Evolutionary conservation across 2,113 vertebrate species (phyloP).

Genomic region (Pteronura brasiliensis): DNA sequence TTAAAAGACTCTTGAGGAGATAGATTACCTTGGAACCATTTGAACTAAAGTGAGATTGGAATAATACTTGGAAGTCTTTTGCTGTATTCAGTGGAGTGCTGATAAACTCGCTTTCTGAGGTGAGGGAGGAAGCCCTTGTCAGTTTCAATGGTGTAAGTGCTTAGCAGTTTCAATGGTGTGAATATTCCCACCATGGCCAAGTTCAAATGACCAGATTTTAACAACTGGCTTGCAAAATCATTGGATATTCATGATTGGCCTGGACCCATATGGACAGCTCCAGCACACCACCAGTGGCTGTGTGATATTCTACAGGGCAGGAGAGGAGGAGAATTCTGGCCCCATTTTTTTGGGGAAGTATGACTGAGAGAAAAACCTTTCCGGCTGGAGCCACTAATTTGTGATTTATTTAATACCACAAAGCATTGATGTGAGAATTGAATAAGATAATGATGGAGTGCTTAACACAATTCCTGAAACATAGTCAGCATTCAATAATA

Average conservation of each 20-base stretch:
- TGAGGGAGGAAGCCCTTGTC: background rate
- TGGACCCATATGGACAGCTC: background rate
- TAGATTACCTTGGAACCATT: background rate
- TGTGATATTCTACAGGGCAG: background rate
- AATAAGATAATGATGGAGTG: background rate
- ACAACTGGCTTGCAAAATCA: background rate
- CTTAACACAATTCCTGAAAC: background rate
- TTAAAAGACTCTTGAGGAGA: background rate
- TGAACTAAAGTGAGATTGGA: background rate
- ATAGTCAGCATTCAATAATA: background rate
- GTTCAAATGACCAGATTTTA: background rate
- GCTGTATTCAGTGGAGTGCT: background rate
- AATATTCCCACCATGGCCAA: background rate
- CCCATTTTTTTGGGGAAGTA: background rate
- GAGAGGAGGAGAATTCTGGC: background rate
- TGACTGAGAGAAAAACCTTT: background rate
- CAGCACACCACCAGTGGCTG: background rate
- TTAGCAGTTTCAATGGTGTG: background rate
- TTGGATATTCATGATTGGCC: background rate
- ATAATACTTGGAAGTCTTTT: background rate
- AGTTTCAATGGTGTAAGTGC: background rate
- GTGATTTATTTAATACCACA: constrained; percentile 9
- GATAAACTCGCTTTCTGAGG: background rate
- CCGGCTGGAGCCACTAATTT: background rate
- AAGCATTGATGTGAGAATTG: background rate